Conservation (phyloP, 2,888 invertebrate species). For the Spicauda simplicius region DNA sequence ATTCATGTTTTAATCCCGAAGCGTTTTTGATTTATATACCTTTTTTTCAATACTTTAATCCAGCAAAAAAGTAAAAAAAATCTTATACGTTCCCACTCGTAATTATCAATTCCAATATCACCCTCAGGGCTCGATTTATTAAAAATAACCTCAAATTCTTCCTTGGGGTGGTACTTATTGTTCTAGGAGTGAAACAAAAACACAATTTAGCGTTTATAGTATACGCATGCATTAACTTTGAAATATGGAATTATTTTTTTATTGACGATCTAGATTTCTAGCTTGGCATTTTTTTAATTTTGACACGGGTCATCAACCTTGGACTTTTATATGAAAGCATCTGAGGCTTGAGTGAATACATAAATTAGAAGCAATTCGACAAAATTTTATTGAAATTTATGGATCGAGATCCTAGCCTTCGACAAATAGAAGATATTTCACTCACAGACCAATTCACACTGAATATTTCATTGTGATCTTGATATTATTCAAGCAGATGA, state of each 20-base stretch:
- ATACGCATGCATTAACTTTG: not conserved
- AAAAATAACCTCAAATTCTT: too few relatives aligned
- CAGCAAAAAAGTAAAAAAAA: too few relatives aligned
- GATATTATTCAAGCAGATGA: conserved; percentile 64
- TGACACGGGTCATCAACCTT: conserved; percentile 1
- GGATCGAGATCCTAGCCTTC: conserved; percentile 61
- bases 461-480: conserved; percentile 74
- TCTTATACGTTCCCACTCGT: too few relatives aligned
- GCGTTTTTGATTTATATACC: too few relatives aligned
- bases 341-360: conserved; percentile 1
- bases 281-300: not conserved
- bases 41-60: too few relatives aligned
- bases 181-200: too few relatives aligned
- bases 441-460: conserved; percentile 64
- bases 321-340: not conserved
- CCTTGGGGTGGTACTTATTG: too few relatives aligned
- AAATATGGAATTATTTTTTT: not conserved
- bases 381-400: conserved; percentile 53
- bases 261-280: not conserved
- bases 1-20: too few relatives aligned
- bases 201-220: too few relatives aligned
- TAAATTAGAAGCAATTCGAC: conserved; percentile 28
- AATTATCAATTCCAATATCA: too few relatives aligned
- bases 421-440: conserved; percentile 50
- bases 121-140: too few relatives aligned